Percentiles rank a stretch among this genome's conserved stretches.
Conservation (phyloP, 2,888 invertebrate genomes). For the Bruchidius siliquastri region DNA sequence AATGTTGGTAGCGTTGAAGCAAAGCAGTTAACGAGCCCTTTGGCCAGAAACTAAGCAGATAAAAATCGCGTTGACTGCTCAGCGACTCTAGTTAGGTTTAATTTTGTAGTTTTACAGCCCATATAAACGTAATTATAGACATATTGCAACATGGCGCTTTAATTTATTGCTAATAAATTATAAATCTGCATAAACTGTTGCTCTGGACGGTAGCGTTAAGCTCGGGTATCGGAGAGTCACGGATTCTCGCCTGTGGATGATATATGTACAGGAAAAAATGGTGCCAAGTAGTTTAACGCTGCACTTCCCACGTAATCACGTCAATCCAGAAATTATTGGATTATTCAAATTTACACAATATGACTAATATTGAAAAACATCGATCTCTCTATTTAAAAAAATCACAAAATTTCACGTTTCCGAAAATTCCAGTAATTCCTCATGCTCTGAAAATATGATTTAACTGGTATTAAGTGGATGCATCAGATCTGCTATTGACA, state of each 20-base stretch:
- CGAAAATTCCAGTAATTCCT: too few species aligned
- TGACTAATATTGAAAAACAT: too few species aligned
- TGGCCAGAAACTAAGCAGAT: not conserved
- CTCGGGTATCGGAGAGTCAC: not conserved
- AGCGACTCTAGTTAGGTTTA: not conserved
- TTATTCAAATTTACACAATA: too few species aligned
- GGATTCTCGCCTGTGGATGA: not conserved
- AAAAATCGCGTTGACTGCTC: not conserved
- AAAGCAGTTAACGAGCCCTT: not conserved
- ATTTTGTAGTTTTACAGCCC: slow-evolving; percentile 10
- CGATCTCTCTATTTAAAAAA: too few species aligned
- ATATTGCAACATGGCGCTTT: slow-evolving; percentile 8
- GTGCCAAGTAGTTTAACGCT: too few species aligned
- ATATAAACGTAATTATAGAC: slow-evolving; percentile 14
- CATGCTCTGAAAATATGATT: too few species aligned
- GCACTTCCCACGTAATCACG: too few species aligned
- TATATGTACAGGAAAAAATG: not conserved
- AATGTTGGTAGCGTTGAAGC: too few species aligned
- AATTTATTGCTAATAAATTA: slow-evolving; percentile 16
- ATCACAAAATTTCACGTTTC: too few species aligned
- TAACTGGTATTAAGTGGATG: too few species aligned
- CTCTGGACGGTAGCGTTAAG: not conserved
- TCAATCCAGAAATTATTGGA: too few species aligned
- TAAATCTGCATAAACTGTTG: slow-evolving; percentile 14
- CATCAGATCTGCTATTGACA: too few species aligned